Conservation (phyloP, 2,797 vertebrate genomes). For the Neomorphus geoffroyi region DNA sequence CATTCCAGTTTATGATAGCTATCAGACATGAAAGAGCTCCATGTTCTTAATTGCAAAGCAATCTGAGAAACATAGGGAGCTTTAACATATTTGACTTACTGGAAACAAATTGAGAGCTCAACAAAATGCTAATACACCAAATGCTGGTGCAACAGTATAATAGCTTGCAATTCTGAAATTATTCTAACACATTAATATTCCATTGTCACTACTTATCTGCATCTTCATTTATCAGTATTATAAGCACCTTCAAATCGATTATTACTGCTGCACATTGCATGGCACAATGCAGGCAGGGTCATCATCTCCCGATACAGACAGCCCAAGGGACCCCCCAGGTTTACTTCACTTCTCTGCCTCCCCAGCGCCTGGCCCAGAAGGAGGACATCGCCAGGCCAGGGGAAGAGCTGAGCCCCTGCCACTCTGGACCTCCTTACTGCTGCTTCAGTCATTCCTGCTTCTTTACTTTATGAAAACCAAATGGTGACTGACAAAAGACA, state of each 20-base stretch:
- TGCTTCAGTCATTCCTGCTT: not conserved
- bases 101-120: not conserved
- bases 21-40: not conserved
- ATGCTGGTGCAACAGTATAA: not conserved
- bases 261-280: not conserved
- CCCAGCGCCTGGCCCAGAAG: not conserved
- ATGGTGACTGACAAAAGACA: not conserved
- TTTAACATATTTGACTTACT: not conserved
- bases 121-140: not conserved
- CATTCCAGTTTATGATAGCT: not conserved
- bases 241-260: not conserved
- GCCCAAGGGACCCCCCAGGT: fast-evolving
- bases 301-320: not conserved
- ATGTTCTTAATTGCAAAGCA: not conserved
- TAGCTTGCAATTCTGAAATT: not conserved
- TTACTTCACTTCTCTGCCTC: not conserved
- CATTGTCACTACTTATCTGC: not conserved
- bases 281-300: not conserved
- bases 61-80: not conserved
- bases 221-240: not conserved
- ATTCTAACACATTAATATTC: not conserved
- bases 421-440: not conserved
- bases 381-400: not conserved
- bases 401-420: not conserved
- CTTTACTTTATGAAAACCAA: not conserved